Percentiles rank a stretch among this genome's conserved stretches.
Conservation (phyloP, 2,888 invertebrate species). For the Himalopsyche kuldschensis region DNA sequence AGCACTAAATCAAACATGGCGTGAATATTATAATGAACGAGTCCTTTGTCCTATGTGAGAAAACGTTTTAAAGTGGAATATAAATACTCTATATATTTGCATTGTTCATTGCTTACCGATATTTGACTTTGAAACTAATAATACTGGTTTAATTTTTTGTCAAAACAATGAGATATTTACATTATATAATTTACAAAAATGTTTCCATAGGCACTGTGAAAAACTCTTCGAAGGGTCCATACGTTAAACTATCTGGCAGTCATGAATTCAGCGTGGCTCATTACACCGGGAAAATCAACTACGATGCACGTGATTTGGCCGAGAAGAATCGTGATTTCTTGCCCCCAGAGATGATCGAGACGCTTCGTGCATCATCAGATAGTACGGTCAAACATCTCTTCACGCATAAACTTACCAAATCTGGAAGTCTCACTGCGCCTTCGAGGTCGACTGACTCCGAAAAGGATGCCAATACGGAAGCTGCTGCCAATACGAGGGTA, state of each 20-base stretch:
- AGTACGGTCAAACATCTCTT: slow-evolving; percentile 76
- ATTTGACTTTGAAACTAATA: no score
- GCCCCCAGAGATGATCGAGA: slow-evolving; percentile 87
- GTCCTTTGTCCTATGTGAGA: no score
- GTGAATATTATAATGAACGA: no score
- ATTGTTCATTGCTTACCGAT: no score
- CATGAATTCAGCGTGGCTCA: slow-evolving; percentile 85
- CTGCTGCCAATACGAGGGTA: slow-evolving; percentile 56
- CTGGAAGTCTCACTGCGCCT: slow-evolving; percentile 75
- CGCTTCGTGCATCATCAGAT: slow-evolving; percentile 75
- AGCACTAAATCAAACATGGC: no score
- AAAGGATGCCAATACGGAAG: slow-evolving; percentile 34
- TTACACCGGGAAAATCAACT: slow-evolving; percentile 86
- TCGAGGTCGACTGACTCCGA: slow-evolving; percentile 43
- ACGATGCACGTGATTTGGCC: slow-evolving; percentile 80
- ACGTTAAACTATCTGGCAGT: slow-evolving; percentile 60
- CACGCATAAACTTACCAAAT: slow-evolving; percentile 78
- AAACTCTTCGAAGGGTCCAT: slow-evolving; percentile 57
- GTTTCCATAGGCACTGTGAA: slow-evolving; percentile 58
- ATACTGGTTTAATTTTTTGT: neutral
- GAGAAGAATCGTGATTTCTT: slow-evolving; percentile 90
- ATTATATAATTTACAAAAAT: slow-evolving; percentile 28
- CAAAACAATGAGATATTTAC: neutral
- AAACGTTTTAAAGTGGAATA: no score
- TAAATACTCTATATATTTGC: no score